Evolutionary conservation across 2,888 invertebrate species (phyloP).

Genomic region (Lissonota sp.): DNA sequence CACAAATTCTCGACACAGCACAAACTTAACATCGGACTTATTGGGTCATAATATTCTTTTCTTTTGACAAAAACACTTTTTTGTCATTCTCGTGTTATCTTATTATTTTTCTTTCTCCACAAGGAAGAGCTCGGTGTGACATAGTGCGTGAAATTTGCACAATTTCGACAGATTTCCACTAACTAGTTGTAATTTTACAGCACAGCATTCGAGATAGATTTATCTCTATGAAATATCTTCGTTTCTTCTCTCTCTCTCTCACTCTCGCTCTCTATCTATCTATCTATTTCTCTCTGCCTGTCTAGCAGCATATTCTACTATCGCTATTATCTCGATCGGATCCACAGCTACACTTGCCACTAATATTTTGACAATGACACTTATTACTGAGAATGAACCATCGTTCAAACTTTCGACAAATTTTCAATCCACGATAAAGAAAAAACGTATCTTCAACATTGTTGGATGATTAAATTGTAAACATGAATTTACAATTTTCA

Average conservation of each 20-base stretch:
- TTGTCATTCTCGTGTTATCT: conserved; percentile 32
- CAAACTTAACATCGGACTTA: no score
- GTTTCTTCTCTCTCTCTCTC: conserved; percentile 47
- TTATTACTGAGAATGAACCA: no score
- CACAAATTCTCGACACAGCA: no score
- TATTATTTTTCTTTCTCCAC: conserved; percentile 43
- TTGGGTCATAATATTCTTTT: no score
- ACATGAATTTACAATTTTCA: neutral
- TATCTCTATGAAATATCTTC: conserved; percentile 30
- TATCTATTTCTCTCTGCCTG: conserved; percentile 57
- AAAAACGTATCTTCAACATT: neutral
- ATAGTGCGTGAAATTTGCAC: conserved; percentile 62
- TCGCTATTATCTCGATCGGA: conserved; percentile 56
- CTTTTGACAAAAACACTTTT: conserved; percentile 11
- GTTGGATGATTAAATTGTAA: neutral
- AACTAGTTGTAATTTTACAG: conserved; percentile 56
- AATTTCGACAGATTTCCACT: conserved; percentile 43
- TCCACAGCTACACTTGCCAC: conserved; percentile 43
- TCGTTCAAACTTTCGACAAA: neutral
- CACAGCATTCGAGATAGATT: conserved; percentile 61
- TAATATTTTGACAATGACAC: neutral
- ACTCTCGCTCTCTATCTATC: conserved; percentile 52
- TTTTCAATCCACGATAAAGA: neutral
- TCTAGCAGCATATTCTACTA: conserved; percentile 59
- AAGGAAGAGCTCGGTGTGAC: conserved; percentile 50